Conservation (phyloP, 2,888 invertebrate genomes). For the Cyclophora punctaria region DNA sequence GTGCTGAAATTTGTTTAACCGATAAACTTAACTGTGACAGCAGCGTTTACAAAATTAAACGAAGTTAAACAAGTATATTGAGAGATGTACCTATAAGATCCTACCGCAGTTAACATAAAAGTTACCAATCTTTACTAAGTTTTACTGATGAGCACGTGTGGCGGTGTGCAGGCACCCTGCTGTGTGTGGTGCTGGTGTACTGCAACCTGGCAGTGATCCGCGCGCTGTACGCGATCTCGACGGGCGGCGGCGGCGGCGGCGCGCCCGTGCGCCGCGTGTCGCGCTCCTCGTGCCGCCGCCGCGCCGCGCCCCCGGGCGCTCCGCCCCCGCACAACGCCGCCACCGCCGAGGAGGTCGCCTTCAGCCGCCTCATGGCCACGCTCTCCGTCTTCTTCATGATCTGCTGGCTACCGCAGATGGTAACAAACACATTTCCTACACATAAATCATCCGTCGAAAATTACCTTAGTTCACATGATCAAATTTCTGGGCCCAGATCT, state of each 20-base stretch:
- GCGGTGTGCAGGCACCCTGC: constrained; percentile 75
- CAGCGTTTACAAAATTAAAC: too few species aligned
- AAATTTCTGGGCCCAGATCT: too few species aligned
- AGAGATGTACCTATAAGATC: too few species aligned
- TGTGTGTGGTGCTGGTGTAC: constrained; percentile 84
- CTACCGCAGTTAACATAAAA: too few species aligned
- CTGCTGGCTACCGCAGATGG: constrained; percentile 94
- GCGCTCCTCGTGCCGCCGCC: constrained; percentile 48
- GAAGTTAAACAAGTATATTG: too few species aligned
- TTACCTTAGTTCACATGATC: too few species aligned
- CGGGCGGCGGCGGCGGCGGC: constrained; percentile 44
- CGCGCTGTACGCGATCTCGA: constrained; percentile 78
- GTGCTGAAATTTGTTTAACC: too few species aligned
- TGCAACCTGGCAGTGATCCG: constrained; percentile 89
- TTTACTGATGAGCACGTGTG: neutral
- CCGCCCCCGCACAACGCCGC: constrained; percentile 55
- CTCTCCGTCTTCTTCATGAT: constrained; percentile 87
- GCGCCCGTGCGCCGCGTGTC: constrained; percentile 56
- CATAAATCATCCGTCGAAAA: too few species aligned
- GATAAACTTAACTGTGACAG: too few species aligned
- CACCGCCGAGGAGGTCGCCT: constrained; percentile 88
- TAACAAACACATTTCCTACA: constrained; percentile 32
- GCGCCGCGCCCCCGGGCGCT: constrained; percentile 24
- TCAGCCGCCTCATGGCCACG: constrained; percentile 88
- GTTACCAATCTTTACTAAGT: neutral